These are phyloP conservation scores for Smutsia gigantea DNA, from an alignment of 2,797 vertebrate species.

Conservation along the genomic window DNA sequence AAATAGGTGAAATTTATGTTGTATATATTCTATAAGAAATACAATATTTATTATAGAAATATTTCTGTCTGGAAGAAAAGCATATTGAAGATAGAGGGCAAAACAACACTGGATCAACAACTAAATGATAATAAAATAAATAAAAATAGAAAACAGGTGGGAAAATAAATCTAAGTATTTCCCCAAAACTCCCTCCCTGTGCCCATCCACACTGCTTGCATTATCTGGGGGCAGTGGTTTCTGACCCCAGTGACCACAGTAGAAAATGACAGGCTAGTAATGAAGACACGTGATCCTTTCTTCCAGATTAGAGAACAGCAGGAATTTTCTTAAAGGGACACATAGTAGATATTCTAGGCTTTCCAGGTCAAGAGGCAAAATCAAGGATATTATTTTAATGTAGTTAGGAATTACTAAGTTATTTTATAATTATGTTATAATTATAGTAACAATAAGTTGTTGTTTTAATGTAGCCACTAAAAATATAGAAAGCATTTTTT, in stretches of 20 bases:
- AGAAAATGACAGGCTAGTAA: neutral
- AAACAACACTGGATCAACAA: neutral
- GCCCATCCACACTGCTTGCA: neutral
- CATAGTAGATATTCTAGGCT: neutral
- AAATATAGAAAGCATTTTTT: constrained; percentile 23
- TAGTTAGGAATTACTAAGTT: no score
- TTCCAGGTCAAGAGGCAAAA: neutral
- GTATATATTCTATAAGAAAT: neutral
- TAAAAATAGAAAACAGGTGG: neutral
- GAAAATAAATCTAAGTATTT: neutral
- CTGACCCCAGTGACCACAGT: neutral
- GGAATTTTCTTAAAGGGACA: neutral
- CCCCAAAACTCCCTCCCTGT: neutral
- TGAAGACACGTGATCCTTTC: neutral
- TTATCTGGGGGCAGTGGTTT: neutral
- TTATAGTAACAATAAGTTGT: no score
- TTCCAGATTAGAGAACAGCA: neutral
- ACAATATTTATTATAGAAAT: neutral
- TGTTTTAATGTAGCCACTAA: neutral
- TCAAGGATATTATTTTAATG: neutral
- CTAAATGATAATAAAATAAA: neutral
- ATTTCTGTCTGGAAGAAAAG: constrained; percentile 17
- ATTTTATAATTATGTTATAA: no score
- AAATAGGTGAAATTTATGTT: neutral
- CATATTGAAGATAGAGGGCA: neutral